Conservation (phyloP, 2,888 invertebrate species). For the Agriotes lineatus region DNA sequence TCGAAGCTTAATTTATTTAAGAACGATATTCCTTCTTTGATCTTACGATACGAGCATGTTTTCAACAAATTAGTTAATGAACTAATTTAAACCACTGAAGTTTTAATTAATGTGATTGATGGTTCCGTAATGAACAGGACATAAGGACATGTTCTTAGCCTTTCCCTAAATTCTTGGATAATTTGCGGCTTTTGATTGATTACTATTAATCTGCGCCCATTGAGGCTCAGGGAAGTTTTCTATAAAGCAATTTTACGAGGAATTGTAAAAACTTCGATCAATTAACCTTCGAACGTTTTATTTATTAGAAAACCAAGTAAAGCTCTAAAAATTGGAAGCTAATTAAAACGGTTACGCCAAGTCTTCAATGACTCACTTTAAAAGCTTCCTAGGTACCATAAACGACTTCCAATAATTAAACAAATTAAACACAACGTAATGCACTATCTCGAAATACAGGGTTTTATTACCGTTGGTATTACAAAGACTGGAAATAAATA, state of each 20-base stretch:
- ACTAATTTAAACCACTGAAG: background rate
- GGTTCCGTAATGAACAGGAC: background rate
- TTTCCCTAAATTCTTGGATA: background rate
- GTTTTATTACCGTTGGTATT: conserved; percentile 5
- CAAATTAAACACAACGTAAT: background rate
- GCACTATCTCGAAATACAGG: background rate
- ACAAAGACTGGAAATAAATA: conserved; percentile 7
- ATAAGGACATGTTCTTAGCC: background rate
- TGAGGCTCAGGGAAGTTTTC: too few relatives aligned
- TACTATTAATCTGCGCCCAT: too few relatives aligned
- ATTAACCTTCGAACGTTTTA: too few relatives aligned
- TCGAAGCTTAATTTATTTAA: too few relatives aligned
- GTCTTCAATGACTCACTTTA: too few relatives aligned
- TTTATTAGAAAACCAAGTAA: too few relatives aligned
- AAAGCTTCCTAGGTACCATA: background rate
- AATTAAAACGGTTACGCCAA: too few relatives aligned
- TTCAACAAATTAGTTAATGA: background rate
- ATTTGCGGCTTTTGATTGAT: too few relatives aligned
- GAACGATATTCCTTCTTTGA: too few relatives aligned
- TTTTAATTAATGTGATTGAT: background rate
- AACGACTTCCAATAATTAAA: background rate
- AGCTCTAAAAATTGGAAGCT: too few relatives aligned
- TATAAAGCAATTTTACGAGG: too few relatives aligned
- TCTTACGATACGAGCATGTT: background rate
- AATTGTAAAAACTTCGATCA: too few relatives aligned